These are phyloP conservation scores for Lucilia sericata DNA, from an alignment of 1,140 invertebrate species.

Conservation along the genomic window DNA sequence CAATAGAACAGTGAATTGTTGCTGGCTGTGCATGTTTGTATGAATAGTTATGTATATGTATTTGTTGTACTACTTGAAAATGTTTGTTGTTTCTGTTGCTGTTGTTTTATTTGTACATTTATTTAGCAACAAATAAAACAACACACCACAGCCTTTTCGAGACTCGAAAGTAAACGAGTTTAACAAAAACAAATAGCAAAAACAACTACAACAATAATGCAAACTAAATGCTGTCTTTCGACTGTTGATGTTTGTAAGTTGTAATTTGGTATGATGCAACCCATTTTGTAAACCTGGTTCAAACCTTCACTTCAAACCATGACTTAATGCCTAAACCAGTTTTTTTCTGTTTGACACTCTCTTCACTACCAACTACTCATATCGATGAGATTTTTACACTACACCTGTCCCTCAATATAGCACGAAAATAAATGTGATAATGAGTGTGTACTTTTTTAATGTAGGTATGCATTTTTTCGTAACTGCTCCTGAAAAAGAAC, in stretches of 20 bases:
- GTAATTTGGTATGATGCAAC: slow-evolving; percentile 33
- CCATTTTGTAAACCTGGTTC: background rate
- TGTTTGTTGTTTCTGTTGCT: background rate
- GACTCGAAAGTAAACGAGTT: slow-evolving; percentile 37
- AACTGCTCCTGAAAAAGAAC: too few relatives aligned
- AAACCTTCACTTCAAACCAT: slow-evolving; percentile 28
- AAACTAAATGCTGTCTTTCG: background rate
- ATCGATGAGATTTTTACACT: background rate
- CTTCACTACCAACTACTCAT: background rate
- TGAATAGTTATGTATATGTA: background rate
- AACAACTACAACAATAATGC: background rate
- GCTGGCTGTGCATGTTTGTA: background rate
- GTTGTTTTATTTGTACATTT: background rate
- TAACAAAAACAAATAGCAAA: background rate
- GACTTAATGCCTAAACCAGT: slow-evolving; percentile 26
- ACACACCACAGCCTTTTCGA: slow-evolving; percentile 9
- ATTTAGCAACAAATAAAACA: background rate
- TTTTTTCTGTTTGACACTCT: slow-evolving; percentile 10
- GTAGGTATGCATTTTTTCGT: too few relatives aligned
- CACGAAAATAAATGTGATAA: too few relatives aligned
- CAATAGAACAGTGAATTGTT: slow-evolving; percentile 13
- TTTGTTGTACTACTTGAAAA: background rate
- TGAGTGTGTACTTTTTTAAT: too few relatives aligned
- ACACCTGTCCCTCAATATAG: background rate
- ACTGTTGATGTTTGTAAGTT: background rate